A percentile compares a stretch with the other conserved stretches of the same genome.
phyloP scores from a whole-genome alignment of 2,888 invertebrate genomes.

The Archips crataeganus region DNA sequence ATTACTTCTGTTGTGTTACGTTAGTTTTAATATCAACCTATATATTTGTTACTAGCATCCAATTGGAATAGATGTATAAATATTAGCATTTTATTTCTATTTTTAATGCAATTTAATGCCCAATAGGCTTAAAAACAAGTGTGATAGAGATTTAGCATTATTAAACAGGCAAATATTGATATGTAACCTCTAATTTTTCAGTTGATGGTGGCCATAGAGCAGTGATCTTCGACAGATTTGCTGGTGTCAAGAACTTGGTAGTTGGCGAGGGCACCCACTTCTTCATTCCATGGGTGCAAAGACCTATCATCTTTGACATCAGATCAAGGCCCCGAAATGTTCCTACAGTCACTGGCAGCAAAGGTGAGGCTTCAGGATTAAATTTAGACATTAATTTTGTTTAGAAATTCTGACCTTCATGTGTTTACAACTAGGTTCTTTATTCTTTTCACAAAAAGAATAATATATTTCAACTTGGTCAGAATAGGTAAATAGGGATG shows the following conservation, averaged over 20 bases:
- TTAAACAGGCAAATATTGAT: neutral
- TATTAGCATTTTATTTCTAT: too few relatives aligned
- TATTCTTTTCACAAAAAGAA: too few relatives aligned
- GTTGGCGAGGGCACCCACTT: constrained; percentile 99
- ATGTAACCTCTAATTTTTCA: constrained; percentile 69
- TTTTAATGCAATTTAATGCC: too few relatives aligned
- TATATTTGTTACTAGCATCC: too few relatives aligned
- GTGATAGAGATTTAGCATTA: too few relatives aligned
- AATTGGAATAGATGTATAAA: too few relatives aligned
- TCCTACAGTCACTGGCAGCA: constrained; percentile 98
- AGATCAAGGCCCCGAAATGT: constrained; percentile 98
- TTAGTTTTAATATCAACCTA: neutral
- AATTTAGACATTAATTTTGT: neutral
- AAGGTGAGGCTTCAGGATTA: constrained; percentile 86
- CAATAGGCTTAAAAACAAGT: too few relatives aligned
- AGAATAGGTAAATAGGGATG: too few relatives aligned
- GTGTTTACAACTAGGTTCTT: neutral
- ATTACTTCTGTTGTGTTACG: neutral
- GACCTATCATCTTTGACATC: constrained; percentile 99
- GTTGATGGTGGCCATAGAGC: constrained; percentile 99
- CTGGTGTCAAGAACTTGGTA: constrained; percentile 96
- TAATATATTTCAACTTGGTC: too few relatives aligned
- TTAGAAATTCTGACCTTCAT: neutral
- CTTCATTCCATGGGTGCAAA: constrained; percentile 99
- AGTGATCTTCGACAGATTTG: constrained; percentile 99